These are phyloP conservation scores for Wiebesia pumilae DNA, from an alignment of 1,140 invertebrate species.

Conservation along the genomic window DNA sequence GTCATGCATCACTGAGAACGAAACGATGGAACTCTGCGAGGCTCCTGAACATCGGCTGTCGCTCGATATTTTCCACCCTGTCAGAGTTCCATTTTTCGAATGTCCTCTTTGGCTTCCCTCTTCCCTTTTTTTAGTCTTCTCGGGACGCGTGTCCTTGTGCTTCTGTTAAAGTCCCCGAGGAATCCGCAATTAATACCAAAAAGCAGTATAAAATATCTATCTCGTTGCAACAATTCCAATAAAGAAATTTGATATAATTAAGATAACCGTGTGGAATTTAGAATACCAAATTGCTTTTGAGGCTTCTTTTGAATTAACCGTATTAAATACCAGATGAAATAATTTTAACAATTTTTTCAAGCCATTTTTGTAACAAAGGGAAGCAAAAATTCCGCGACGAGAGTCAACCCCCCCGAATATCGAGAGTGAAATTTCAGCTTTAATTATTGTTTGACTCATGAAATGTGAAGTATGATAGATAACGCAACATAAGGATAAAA, in stretches of 20 bases:
- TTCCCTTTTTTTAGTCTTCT: too few species aligned
- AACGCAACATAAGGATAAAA: neutral
- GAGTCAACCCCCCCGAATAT: neutral
- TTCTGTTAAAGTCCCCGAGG: too few species aligned
- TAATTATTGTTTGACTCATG: neutral
- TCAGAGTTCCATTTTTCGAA: neutral
- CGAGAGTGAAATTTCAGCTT: neutral
- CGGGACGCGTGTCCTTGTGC: too few species aligned
- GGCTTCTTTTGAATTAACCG: too few species aligned
- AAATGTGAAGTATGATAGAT: neutral
- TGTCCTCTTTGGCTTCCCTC: neutral
- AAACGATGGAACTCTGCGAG: constrained; percentile 48
- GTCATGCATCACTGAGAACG: constrained; percentile 53
- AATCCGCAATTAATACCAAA: too few species aligned
- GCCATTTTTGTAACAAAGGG: neutral
- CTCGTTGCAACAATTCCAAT: too few species aligned
- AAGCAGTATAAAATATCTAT: too few species aligned
- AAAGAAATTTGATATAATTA: too few species aligned
- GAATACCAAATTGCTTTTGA: too few species aligned
- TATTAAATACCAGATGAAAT: too few species aligned
- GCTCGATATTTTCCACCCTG: constrained; percentile 59
- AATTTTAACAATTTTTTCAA: too few species aligned
- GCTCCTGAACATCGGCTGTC: constrained; percentile 18
- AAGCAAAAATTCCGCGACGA: neutral
- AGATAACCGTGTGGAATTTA: too few species aligned